Percentiles rank a stretch among this genome's conserved stretches.
phyloP scores from a whole-genome alignment of 1,140 invertebrate genomes.

The Oreohelix idahoensis region DNA sequence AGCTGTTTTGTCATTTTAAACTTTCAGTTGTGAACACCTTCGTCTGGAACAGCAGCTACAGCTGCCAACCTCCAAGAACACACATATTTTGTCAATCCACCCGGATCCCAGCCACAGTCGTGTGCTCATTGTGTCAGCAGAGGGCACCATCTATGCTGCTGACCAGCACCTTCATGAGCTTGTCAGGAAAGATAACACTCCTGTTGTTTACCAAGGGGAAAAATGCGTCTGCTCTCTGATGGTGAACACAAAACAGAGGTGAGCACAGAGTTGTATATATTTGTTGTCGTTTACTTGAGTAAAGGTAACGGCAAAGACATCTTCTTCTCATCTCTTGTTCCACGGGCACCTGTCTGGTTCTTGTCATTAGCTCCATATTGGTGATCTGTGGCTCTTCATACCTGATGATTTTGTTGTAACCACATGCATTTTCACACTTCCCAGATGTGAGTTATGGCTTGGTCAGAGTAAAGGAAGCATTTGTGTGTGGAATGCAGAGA shows the following conservation, averaged over 20 bases:
- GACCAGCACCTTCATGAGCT: not conserved
- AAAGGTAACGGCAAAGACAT: too few relatives aligned
- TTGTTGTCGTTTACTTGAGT: not conserved
- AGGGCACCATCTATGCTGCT: conserved; percentile 31
- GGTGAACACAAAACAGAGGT: conserved; percentile 34
- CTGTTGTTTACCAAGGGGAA: conserved; percentile 13
- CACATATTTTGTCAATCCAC: conserved; percentile 36
- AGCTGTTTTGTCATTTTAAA: not conserved
- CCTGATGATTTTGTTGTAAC: conserved; percentile 16
- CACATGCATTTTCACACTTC: not conserved
- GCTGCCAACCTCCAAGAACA: conserved; percentile 24
- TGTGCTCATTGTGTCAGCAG: conserved; percentile 31
- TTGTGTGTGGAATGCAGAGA: conserved; percentile 44
- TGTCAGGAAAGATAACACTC: not conserved
- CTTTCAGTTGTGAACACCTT: conserved; percentile 36
- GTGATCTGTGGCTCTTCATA: too few relatives aligned
- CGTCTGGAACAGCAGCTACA: conserved; percentile 16
- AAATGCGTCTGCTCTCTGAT: conserved; percentile 39
- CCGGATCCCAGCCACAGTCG: not conserved
- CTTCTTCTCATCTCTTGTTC: too few relatives aligned
- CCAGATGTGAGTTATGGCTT: conserved; percentile 53
- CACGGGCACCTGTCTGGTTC: too few relatives aligned
- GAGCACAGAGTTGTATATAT: not conserved
- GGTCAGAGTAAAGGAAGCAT: conserved; percentile 53
- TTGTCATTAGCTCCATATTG: too few relatives aligned